phyloP scores from a whole-genome alignment of 2,797 vertebrate genomes.

The Neosalanx taihuensis region DNA sequence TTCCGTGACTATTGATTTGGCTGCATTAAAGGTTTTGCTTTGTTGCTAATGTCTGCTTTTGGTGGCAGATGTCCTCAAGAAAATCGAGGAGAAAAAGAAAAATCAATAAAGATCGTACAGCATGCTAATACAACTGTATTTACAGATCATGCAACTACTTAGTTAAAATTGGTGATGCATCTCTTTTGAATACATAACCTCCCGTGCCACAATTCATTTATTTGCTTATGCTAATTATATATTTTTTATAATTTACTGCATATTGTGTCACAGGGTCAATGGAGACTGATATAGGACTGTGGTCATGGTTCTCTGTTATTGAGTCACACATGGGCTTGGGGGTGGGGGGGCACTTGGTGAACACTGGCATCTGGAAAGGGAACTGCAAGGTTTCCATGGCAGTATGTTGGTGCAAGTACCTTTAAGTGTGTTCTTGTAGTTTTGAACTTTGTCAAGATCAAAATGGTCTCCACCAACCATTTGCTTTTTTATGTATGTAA shows the following conservation, averaged over 20 bases:
- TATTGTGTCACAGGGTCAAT: neutral
- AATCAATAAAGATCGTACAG: constrained; percentile 13
- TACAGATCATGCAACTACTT: neutral
- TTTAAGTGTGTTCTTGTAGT: neutral
- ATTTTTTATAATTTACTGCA: neutral
- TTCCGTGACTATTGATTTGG: neutral
- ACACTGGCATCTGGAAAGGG: neutral
- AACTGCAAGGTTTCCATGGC: neutral
- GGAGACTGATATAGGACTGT: neutral
- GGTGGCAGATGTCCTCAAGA: neutral
- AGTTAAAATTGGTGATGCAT: neutral
- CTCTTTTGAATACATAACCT: neutral
- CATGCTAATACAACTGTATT: neutral
- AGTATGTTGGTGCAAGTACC: neutral
- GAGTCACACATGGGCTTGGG: neutral
- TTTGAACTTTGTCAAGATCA: neutral
- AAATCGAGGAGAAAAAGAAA: neutral
- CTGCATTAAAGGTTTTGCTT: constrained; percentile 14
- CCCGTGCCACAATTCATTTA: neutral
- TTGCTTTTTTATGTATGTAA: neutral
- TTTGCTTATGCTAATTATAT: neutral
- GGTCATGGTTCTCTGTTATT: neutral
- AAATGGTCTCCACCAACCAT: neutral
- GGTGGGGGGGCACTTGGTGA: neutral
- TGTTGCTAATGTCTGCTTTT: constrained; percentile 6